Evolutionary conservation across 2,888 invertebrate species (phyloP), one percentile per base, ranked within the genome.

Genomic region (Xylota segnis): DNA sequence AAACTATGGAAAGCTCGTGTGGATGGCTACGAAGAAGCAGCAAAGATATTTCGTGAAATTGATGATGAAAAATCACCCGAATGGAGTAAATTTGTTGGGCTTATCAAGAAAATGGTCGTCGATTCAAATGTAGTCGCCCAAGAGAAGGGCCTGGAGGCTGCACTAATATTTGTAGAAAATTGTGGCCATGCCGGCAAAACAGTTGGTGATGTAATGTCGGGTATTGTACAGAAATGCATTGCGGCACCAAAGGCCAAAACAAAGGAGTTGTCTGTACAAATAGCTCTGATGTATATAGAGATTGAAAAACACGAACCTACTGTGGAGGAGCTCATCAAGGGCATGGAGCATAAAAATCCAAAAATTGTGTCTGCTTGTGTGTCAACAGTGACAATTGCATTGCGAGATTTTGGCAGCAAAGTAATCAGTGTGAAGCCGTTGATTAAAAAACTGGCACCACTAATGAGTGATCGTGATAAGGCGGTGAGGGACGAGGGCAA

Each of bases 1-100:
- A 99, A 98, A 93, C 93, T 96, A 74, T 99, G 99, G 99, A 98
- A 98, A 92, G 99, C 98, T 4, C 94, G 99, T 88, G 94, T 98
- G 1, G 96, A 96, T 88, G 99, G 98, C 0, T 99, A 98, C 89
- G 98, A 98, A 92, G 98, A 98, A 91, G 96, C 97, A 0, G 95
- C 96, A 6, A 98, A 97, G 91, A 93, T 97, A 14, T 98, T 99
- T 92, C 95, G 95, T 87, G 95, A 96, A 90, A 95, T 97, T 88
- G 96, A 96, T 90, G 98, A 98, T 93, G 98, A 98, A 90, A 98
- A 98, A 91, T 97, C 97, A 45, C 95, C 97, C 0, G 98, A 98
- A 91, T 99, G 98, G 95, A 95, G 95, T 89, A 98, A 98, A 92
- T 99, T 96, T 92, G 93, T 97, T 10, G 97, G 97, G 7, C 93